A percentile compares a stretch with the other conserved stretches of the same genome.
Conservation (phyloP, 92 coral and sea anemone species). For the Parazoanthus atlanticus region DNA sequence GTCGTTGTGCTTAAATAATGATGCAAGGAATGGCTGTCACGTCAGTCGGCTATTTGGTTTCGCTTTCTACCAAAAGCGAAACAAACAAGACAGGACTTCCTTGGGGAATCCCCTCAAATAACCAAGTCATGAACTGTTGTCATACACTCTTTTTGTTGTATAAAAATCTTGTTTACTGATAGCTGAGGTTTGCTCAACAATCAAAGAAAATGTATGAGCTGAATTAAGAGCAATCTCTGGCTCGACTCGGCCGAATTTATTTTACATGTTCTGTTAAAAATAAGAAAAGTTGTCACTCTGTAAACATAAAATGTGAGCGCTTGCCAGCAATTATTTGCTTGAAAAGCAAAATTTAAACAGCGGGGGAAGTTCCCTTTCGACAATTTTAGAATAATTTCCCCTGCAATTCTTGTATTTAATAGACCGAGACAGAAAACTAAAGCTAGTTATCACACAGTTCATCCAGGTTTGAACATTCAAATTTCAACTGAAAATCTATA, state of each 20-base stretch:
- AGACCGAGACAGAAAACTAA: background rate
- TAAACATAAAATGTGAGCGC: background rate
- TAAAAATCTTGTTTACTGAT: background rate
- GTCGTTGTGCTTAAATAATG: too few species aligned
- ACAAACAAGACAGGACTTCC: background rate
- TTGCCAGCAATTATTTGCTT: background rate
- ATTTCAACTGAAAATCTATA: background rate
- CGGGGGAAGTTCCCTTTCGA: background rate
- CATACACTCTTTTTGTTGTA: too few species aligned
- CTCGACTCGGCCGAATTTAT: too few species aligned
- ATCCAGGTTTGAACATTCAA: background rate
- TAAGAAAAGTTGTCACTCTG: background rate
- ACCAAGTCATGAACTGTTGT: background rate
- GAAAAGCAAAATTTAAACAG: background rate
- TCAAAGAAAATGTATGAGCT: background rate
- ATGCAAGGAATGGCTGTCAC: background rate
- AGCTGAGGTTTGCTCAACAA: too few species aligned
- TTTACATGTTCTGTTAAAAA: too few species aligned
- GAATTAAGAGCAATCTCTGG: too few species aligned
- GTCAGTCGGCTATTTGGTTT: background rate
- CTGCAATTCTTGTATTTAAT: background rate
- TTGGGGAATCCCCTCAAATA: background rate
- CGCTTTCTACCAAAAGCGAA: background rate
- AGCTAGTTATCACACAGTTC: background rate
- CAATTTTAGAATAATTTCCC: background rate